Evolutionary conservation across 2,797 vertebrate species (phyloP).

Genomic region (Ctenopoma kingsleyae): DNA sequence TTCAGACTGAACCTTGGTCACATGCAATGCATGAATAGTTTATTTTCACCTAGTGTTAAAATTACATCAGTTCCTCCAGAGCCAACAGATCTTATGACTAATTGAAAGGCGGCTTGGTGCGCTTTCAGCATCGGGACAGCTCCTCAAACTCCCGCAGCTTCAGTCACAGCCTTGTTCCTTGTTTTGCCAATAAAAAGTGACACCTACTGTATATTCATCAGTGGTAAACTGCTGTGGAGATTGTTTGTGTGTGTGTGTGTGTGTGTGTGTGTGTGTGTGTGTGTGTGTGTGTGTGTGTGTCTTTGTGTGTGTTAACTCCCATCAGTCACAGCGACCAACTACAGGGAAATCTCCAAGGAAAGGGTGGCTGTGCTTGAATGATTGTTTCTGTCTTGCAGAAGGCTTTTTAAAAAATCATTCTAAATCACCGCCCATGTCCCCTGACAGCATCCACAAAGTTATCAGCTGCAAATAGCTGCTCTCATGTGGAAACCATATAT

Average conservation of each 20-base stretch:
- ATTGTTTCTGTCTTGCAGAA: constrained; percentile 30
- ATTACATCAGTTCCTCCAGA: constrained; percentile 27
- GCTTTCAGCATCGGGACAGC: constrained; percentile 80
- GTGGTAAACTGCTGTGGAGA: background rate
- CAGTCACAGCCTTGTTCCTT: constrained; percentile 27
- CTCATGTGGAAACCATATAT: constrained; percentile 11
- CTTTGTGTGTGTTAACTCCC: background rate
- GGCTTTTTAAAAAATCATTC: constrained; percentile 24
- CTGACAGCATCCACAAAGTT: constrained; percentile 13
- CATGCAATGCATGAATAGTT: constrained; percentile 13
- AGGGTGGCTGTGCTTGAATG: constrained; percentile 22
- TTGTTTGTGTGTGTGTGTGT: constrained; percentile 5
- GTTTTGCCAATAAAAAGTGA: constrained; percentile 19
- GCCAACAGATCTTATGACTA: constrained; percentile 30
- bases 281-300: constrained; percentile 17
- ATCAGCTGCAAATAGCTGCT: constrained; percentile 12
- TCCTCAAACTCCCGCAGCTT: constrained; percentile 59
- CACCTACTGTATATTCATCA: constrained; percentile 27
- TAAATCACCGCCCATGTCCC: constrained; percentile 9
- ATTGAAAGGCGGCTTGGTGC: constrained; percentile 44
- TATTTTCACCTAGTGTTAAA: constrained; percentile 34
- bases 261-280: constrained; percentile 27
- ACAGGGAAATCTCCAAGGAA: constrained; percentile 28
- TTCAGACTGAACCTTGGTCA: constrained; percentile 24
- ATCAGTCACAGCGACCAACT: constrained; percentile 35